A percentile compares a stretch with the other conserved stretches of the same genome.
Evolutionary conservation across 2,797 vertebrate genomes (phyloP).

Genomic region (Falco peregrinus): DNA sequence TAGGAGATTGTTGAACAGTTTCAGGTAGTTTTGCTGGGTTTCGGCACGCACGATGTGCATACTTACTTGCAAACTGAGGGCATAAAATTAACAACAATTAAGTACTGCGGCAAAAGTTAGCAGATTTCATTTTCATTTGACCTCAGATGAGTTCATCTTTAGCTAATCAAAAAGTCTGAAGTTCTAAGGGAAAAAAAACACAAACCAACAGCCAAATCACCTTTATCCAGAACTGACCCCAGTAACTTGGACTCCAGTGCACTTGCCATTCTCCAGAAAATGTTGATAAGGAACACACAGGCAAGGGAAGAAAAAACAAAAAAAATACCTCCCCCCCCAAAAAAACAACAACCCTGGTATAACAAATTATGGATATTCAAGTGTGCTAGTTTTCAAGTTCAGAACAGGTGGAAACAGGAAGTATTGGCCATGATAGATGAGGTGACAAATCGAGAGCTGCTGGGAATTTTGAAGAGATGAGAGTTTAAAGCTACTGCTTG

Average conservation of each 20-base stretch:
- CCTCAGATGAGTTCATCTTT: not conserved
- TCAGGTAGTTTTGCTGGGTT: not conserved
- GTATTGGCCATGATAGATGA: not conserved
- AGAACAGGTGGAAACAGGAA: not conserved
- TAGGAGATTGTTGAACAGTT: not conserved
- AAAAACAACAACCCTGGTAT: not conserved
- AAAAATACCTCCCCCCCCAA: too few species aligned
- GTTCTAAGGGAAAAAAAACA: not conserved
- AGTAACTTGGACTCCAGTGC: not conserved
- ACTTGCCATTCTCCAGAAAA: not conserved
- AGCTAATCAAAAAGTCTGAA: not conserved
- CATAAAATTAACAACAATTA: not conserved
- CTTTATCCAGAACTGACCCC: not conserved
- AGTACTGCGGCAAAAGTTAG: not conserved
- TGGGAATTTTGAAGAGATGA: not conserved
- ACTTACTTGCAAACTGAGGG: not conserved
- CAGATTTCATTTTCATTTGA: not conserved
- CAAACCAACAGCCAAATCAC: not conserved
- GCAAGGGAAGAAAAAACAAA: not conserved
- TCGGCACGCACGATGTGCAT: fast-evolving
- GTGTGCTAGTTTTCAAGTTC: not conserved
- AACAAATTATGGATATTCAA: not conserved
- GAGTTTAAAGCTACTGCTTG: not conserved
- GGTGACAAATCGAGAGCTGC: not conserved
- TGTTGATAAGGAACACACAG: not conserved